Evolutionary conservation across 1,140 invertebrate species (phyloP), one percentile per base, ranked within the genome.

Genomic region (Caerostris darwini): DNA sequence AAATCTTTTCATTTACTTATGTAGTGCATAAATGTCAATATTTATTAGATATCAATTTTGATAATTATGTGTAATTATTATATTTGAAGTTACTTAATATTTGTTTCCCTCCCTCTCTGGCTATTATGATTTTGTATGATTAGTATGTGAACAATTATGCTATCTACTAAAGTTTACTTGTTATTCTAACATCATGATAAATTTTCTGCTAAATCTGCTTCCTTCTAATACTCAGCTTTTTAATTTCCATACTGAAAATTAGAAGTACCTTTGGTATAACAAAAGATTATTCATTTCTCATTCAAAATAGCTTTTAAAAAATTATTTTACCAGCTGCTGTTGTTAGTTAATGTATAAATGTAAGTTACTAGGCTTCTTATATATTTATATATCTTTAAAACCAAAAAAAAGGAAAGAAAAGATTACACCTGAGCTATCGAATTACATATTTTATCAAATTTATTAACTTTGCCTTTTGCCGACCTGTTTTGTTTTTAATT

Each of bases 81-180:
- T 17, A 67, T 67, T 14, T 17, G n/a, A 17, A 67, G 10, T 67
- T 67, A n/a, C n/a, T n/a, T 67, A 14, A 50, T 77, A 7, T 56
- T 56, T 58, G 53, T 83, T 56, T 83, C 17, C 82, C 54, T 57
- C 82, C 54, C 82, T 56, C n/a, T 19, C 54, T 83, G n/a, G 82
- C 8, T 77, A 53, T 19, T 14, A 83, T 83, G n/a, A 56, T 83
- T 83, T 83, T 83, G 17, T 83, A 83, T 83, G 54, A 83, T 83
- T 17, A 83, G 12, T 83, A 17, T 83, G 54, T 19, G n/a, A n/a
- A 83, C 50, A 50, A 8, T 12, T 12, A 8, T 8, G 8, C 12
- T 19, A 5, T 12, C 12, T 50, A 3, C 0, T 10, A 77, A 50
- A 12, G 4, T 77, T 77, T 50, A 14, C 8, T 77, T 53, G 10